A percentile compares a stretch with the other conserved stretches of the same genome.
phyloP scores from a whole-genome alignment of 2,888 invertebrate genomes.

The Heliothis peltigera region DNA sequence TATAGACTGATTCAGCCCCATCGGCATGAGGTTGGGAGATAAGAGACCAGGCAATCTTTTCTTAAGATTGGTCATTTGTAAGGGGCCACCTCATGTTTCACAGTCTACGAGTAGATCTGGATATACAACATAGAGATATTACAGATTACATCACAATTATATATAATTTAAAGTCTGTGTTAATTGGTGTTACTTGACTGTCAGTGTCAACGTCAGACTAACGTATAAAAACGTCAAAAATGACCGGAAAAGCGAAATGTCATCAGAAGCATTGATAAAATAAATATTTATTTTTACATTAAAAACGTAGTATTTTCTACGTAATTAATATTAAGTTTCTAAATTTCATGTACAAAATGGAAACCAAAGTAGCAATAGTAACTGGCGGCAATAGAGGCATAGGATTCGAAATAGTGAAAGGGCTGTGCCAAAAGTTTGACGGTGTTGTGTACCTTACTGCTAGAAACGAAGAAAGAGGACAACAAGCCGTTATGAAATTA shows the following conservation, averaged over 20 bases:
- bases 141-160: too few species aligned
- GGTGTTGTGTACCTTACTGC: slow-evolving; percentile 94
- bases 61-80: too few species aligned
- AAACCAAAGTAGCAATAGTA: slow-evolving; percentile 88
- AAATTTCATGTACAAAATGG: slow-evolving; percentile 84
- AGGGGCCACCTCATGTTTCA: too few species aligned
- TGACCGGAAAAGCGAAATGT: slow-evolving; percentile 68
- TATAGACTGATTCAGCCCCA: too few species aligned
- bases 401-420: slow-evolving; percentile 87
- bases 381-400: slow-evolving; percentile 86
- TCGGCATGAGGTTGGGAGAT: too few species aligned
- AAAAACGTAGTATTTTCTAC: slow-evolving; percentile 74
- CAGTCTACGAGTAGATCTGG: too few species aligned
- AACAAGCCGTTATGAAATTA: slow-evolving; percentile 90
- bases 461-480: slow-evolving; percentile 91
- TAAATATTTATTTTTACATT: slow-evolving; percentile 77
- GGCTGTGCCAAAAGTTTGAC: slow-evolving; percentile 91
- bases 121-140: too few species aligned
- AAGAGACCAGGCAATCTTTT: too few species aligned
- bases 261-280: slow-evolving; percentile 62
- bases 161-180: too few species aligned
- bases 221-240: slow-evolving; percentile 57
- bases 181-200: neutral
- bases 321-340: slow-evolving; percentile 70
- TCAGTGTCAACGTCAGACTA: neutral